Evolutionary conservation across 2,888 invertebrate species (phyloP), one percentile per base, ranked within the genome.

Genomic region (Apamea anceps): DNA sequence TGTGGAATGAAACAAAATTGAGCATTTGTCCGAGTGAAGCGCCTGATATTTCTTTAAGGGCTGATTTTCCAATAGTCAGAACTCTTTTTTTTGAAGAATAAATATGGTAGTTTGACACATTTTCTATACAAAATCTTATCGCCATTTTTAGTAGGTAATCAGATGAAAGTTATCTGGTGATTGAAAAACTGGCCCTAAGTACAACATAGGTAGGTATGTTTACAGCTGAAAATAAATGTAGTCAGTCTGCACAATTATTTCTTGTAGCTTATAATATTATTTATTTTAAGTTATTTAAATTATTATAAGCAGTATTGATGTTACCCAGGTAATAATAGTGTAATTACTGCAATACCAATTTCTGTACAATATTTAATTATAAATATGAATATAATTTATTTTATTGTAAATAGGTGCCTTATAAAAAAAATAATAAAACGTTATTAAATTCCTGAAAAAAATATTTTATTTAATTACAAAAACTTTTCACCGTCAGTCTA

Each of bases 401-500:
- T 48, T 37, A 81, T 66, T 88, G 78, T 84, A 77, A 81, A 81
- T 82, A 45, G 13, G 18, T n/a, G 10, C 1, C 18, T 3, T 62
- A 60, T 60, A 6, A n/a, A 73, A n/a, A 73, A 74, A 77, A 62
- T 75, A 66, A 84, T 45, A 75, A 84, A 72, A 70, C 6, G 1
- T 51, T 42, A 28, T 67, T 63, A 77, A 28, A 80, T 73, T 73
- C 25, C 74, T 81, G 57, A 77, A 79, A 57, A 57, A 78, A 68
- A 75, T 68, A 63, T 75, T 85, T 87, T 88, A 85, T 89, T 93
- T 88, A 80, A 86, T 81, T 88, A 79, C 72, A 86, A 92, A 87
- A 87, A 87, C 87, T 84, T 37, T 80, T 79, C 90, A 92, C 92
- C 93, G 75, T 91, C 92, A 92, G 91, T 92, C 91, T 88, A 86